Evolutionary conservation across 2,113 vertebrate genomes (phyloP).

Genomic region (Oreochromis aureus): DNA sequence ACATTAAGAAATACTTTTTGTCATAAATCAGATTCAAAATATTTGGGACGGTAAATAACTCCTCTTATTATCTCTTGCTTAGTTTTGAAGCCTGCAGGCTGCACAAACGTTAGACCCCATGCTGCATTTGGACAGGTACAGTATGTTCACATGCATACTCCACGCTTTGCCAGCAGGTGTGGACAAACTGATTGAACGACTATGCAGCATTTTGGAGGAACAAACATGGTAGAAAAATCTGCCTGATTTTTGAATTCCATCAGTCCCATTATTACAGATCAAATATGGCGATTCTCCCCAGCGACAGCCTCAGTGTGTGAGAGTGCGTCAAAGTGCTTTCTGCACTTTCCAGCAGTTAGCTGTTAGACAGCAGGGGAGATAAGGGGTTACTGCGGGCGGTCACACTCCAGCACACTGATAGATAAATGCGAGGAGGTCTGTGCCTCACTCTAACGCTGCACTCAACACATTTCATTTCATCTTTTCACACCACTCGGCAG

Average conservation of each 20-base stretch:
- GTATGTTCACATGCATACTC: not conserved
- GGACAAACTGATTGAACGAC: not conserved
- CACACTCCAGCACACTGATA: not conserved
- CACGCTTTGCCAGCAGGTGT: not conserved
- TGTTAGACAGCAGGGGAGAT: not conserved
- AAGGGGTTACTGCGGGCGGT: not conserved
- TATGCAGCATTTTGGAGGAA: not conserved
- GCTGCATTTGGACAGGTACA: not conserved
- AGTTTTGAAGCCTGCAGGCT: rapidly evolving
- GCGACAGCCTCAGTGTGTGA: not conserved
- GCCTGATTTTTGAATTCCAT: not conserved
- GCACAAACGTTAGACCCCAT: not conserved
- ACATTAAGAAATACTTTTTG: not conserved
- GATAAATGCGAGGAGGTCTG: not conserved
- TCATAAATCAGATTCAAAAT: not conserved
- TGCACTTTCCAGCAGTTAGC: not conserved
- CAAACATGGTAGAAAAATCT: not conserved
- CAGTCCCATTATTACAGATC: not conserved
- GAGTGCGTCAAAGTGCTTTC: not conserved
- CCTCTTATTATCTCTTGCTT: not conserved
- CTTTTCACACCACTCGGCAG: not conserved
- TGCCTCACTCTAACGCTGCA: not conserved
- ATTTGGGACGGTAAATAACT: not conserved
- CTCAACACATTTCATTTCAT: constrained; percentile 15
- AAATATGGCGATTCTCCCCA: not conserved